phyloP scores from a whole-genome alignment of 1,140 invertebrate species.

The Tachypleus tridentatus region DNA sequence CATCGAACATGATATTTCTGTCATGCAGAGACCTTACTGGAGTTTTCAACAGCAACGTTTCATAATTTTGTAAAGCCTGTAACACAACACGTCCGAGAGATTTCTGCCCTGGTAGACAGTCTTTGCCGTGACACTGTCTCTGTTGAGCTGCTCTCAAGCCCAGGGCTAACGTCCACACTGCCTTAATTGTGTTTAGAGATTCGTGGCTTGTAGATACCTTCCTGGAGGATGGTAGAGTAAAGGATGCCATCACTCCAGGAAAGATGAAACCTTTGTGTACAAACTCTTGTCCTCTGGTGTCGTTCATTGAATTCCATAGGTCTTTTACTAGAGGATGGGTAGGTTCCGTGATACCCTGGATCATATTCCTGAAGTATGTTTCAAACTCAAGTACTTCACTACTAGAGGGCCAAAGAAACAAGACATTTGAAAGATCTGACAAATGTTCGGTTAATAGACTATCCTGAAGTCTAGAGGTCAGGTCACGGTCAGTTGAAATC shows the following conservation, averaged over 20 bases:
- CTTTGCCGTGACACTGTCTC: constrained; percentile 14
- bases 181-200: constrained; percentile 16
- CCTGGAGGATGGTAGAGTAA: not conserved
- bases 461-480: too few relatives aligned
- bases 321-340: constrained; percentile 13
- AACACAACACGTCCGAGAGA: too few relatives aligned
- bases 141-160: constrained; percentile 15
- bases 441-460: too few relatives aligned
- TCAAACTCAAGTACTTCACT: not conserved
- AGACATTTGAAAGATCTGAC: too few relatives aligned
- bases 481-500: too few relatives aligned
- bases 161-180: constrained; percentile 17
- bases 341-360: not conserved
- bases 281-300: too few relatives aligned
- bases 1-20: too few relatives aligned
- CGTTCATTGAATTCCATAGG: not conserved
- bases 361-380: not conserved
- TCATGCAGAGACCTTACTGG: too few relatives aligned
- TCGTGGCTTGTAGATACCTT: constrained; percentile 1
- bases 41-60: too few relatives aligned
- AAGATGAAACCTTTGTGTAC: too few relatives aligned
- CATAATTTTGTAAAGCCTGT: too few relatives aligned
- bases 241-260: not conserved
- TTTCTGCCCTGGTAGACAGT: constrained; percentile 7
- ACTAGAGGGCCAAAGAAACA: too few relatives aligned